phyloP scores from a whole-genome alignment of 2,888 invertebrate species.

The Lasioglossum oenotherae region DNA sequence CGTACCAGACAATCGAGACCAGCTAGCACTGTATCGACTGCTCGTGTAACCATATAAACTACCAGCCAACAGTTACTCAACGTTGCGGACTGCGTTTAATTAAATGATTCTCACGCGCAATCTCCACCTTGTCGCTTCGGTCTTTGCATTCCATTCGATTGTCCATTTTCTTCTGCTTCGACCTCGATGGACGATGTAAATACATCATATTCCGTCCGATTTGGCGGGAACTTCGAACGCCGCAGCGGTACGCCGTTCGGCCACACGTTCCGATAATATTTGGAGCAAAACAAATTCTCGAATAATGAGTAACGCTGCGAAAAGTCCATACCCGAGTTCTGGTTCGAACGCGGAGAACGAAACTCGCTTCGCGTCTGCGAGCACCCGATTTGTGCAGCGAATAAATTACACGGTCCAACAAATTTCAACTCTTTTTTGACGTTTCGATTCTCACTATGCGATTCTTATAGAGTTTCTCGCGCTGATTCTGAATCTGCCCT shows the following conservation, averaged over 20 bases:
- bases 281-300: neutral
- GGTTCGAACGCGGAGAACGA: neutral
- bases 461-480: too few relatives aligned
- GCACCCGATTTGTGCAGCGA: neutral
- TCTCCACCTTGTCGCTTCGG: neutral
- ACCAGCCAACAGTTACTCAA: constrained; percentile 60
- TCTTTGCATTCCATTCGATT: neutral
- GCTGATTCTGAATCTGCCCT: too few relatives aligned
- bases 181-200: neutral
- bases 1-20: too few relatives aligned
- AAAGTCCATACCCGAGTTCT: neutral
- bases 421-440: too few relatives aligned
- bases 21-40: constrained; percentile 17
- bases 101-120: constrained; percentile 28
- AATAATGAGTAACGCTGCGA: neutral
- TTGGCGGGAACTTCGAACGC: neutral
- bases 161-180: neutral
- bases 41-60: constrained; percentile 30
- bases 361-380: neutral
- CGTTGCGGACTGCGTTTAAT: constrained; percentile 39
- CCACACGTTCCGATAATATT: neutral
- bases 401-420: neutral
- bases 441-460: too few relatives aligned
- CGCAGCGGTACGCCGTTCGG: too few relatives aligned
- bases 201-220: neutral